Percentiles rank a stretch among this genome's conserved stretches.
phyloP scores from a whole-genome alignment of 2,797 vertebrate species.

The Cyprinella venusta region DNA sequence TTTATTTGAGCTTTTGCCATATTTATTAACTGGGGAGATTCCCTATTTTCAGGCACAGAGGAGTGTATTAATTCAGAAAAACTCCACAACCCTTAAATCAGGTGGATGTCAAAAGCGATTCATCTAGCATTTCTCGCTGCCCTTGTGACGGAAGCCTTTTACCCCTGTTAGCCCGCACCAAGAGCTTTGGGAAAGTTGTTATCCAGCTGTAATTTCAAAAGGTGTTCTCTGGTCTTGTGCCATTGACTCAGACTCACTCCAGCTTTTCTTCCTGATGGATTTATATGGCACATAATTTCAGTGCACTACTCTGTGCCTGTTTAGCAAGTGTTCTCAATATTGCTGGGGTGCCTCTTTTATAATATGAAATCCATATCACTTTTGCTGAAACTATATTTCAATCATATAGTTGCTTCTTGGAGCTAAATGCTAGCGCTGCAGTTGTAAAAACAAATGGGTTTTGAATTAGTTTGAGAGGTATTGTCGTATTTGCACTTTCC shows the following conservation, averaged over 20 bases:
- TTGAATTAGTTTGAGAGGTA: neutral
- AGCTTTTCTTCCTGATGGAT: conserved; percentile 72
- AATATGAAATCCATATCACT: conserved; percentile 29
- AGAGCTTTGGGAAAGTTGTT: conserved; percentile 70
- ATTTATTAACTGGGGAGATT: conserved; percentile 51
- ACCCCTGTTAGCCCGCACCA: conserved; percentile 66
- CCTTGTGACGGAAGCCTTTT: conserved; percentile 69
- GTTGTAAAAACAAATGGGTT: neutral
- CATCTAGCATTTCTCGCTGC: conserved; percentile 4
- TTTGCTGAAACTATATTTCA: conserved; percentile 27
- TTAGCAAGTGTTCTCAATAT: neutral
- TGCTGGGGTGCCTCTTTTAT: conserved; percentile 52
- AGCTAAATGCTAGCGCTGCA: conserved; percentile 18
- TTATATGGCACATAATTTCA: conserved; percentile 66
- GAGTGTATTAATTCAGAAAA: conserved; percentile 49
- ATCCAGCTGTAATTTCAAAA: conserved; percentile 74
- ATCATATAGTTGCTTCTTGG: neutral
- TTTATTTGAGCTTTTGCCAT: conserved; percentile 44
- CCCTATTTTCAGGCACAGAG: conserved; percentile 36
- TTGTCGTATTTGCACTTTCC: conserved; percentile 16
- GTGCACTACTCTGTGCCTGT: neutral
- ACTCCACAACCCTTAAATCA: conserved; percentile 43
- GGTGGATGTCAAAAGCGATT: neutral
- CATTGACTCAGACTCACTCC: conserved; percentile 74
- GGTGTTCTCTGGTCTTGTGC: conserved; percentile 71